phyloP scores from a whole-genome alignment of 2,888 invertebrate species.

The Axea sp. region DNA sequence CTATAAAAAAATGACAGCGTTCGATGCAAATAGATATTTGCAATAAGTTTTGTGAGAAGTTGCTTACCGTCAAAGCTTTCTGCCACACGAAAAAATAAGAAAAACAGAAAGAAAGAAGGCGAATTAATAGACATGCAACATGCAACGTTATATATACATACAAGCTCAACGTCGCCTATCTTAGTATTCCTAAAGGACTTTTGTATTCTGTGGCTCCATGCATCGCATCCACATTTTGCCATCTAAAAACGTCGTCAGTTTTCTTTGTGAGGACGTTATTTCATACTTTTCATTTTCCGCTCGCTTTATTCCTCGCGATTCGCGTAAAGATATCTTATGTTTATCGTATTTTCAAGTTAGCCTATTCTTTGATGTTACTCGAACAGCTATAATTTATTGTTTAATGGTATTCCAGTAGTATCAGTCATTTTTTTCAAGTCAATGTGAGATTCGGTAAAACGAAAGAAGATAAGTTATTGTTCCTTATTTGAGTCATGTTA shows the following conservation, averaged over 20 bases:
- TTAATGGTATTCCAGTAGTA: background rate
- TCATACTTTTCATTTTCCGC: slow-evolving; percentile 11
- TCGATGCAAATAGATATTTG: background rate
- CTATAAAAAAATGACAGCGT: background rate
- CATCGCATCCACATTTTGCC: slow-evolving; percentile 78
- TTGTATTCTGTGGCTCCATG: slow-evolving; percentile 77
- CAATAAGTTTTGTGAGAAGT: slow-evolving; percentile 31
- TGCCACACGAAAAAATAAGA: slow-evolving; percentile 68
- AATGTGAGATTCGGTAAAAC: no score
- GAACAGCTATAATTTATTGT: background rate
- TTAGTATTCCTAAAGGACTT: slow-evolving; percentile 78
- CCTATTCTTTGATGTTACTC: background rate
- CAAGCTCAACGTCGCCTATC: slow-evolving; percentile 78
- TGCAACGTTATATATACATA: slow-evolving; percentile 76
- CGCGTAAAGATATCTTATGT: background rate
- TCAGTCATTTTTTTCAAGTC: no score
- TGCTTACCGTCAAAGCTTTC: slow-evolving; percentile 79
- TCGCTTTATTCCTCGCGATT: slow-evolving; percentile 6
- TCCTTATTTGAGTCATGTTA: no score
- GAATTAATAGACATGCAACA: slow-evolving; percentile 73
- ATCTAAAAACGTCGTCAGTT: slow-evolving; percentile 75
- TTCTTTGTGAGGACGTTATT: slow-evolving; percentile 37
- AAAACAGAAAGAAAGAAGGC: slow-evolving; percentile 63
- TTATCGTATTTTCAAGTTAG: background rate
- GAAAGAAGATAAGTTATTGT: no score